Percentiles rank a stretch among this genome's conserved stretches.
Evolutionary conservation across 1,140 invertebrate genomes (phyloP).

Genomic region (Uloborus diversus): DNA sequence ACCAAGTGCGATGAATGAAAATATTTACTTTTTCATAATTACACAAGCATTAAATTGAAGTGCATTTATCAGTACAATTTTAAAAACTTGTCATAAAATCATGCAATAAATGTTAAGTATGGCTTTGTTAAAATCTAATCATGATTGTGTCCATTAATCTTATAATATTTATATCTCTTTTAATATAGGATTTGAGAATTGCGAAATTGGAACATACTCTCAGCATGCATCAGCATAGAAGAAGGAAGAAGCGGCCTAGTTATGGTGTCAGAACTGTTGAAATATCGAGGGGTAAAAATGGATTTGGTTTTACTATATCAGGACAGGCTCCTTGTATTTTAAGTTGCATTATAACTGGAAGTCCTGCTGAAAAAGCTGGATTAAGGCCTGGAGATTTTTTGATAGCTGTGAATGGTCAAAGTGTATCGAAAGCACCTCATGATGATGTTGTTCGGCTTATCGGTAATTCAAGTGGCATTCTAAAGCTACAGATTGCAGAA

Average conservation of each 20-base stretch:
- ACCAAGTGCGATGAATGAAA: no score
- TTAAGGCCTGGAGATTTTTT: slow-evolving; percentile 90
- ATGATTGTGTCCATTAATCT: no score
- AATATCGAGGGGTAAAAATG: slow-evolving; percentile 81
- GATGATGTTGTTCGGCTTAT: slow-evolving; percentile 92
- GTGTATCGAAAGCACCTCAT: slow-evolving; percentile 87
- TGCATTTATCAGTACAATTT: no score
- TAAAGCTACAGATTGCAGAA: slow-evolving; percentile 85
- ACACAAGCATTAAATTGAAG: no score
- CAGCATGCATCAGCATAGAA: slow-evolving; percentile 73
- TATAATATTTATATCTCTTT: no score
- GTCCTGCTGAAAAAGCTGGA: slow-evolving; percentile 84
- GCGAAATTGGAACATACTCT: no score
- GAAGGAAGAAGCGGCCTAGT: slow-evolving; percentile 81
- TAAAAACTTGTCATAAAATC: no score
- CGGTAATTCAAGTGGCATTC: slow-evolving; percentile 80
- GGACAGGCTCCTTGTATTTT: slow-evolving; percentile 90
- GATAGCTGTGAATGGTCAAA: slow-evolving; percentile 88
- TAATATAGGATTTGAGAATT: no score
- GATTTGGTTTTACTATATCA: slow-evolving; percentile 93
- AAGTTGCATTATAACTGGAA: slow-evolving; percentile 84
- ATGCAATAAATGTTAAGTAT: no score
- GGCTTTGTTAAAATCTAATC: no score
- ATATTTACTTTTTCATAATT: no score
- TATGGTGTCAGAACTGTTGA: slow-evolving; percentile 86